A percentile compares a stretch with the other conserved stretches of the same genome.
These are phyloP conservation scores for Leucophenga varia DNA, from an alignment of 1,140 invertebrate species.

Conservation along the genomic window DNA sequence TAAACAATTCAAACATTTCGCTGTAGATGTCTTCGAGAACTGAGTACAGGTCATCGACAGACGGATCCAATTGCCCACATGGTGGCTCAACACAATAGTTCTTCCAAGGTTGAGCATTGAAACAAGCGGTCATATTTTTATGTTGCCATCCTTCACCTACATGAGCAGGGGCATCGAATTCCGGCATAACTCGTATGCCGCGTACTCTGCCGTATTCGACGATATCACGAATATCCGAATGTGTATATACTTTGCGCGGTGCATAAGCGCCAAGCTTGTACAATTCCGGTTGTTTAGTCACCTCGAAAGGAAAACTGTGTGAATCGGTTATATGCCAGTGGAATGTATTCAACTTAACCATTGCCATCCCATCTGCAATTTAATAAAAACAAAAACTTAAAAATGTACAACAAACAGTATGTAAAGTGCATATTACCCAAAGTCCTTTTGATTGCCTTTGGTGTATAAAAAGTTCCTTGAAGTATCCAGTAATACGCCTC, in stretches of 20 bases:
- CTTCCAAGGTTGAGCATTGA: slow-evolving; percentile 75
- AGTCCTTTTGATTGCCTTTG: slow-evolving; percentile 69
- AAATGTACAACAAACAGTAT: neutral
- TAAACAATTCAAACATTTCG: slow-evolving; percentile 64
- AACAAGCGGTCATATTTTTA: slow-evolving; percentile 66
- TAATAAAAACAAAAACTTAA: slow-evolving; percentile 2
- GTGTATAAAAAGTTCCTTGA: slow-evolving; percentile 71
- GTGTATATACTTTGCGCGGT: slow-evolving; percentile 64
- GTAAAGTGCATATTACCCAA: slow-evolving; percentile 58
- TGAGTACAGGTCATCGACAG: slow-evolving; percentile 71
- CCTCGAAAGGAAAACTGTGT: slow-evolving; percentile 80
- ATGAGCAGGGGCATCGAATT: slow-evolving; percentile 86
- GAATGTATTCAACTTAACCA: slow-evolving; percentile 80
- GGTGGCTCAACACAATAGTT: slow-evolving; percentile 81
- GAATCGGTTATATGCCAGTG: slow-evolving; percentile 91
- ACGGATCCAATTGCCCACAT: slow-evolving; percentile 82
- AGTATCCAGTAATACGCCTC: slow-evolving; percentile 77
- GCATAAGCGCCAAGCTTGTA: slow-evolving; percentile 73
- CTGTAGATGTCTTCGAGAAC: slow-evolving; percentile 70
- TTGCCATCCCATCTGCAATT: slow-evolving; percentile 70
- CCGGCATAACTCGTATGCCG: slow-evolving; percentile 77
- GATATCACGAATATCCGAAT: slow-evolving; percentile 61
- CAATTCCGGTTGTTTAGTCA: slow-evolving; percentile 68
- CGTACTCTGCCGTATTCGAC: slow-evolving; percentile 71
- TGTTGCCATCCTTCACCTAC: slow-evolving; percentile 86